Evolutionary conservation across 2,113 vertebrate genomes (phyloP).

Genomic region (Felis chaus): DNA sequence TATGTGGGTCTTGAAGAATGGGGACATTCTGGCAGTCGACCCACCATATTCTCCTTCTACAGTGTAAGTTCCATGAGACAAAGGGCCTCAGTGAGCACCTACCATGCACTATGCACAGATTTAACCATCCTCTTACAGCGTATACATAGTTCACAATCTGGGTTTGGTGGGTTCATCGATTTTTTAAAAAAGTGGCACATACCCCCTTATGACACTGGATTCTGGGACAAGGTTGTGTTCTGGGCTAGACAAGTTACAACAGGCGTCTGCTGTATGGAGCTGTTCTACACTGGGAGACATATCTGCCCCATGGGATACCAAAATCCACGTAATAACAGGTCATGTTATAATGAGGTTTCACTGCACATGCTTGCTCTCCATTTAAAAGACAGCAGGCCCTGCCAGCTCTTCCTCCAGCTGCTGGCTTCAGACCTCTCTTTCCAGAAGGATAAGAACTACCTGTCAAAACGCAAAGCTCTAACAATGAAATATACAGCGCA

Average conservation of each 20-base stretch:
- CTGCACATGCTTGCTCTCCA: slow-evolving; percentile 70
- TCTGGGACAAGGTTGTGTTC: slow-evolving; percentile 27
- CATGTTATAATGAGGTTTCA: slow-evolving; percentile 73
- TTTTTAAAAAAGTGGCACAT: not conserved
- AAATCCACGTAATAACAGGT: slow-evolving; percentile 78
- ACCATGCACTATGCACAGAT: not conserved
- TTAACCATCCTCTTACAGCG: not conserved
- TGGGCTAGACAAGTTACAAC: slow-evolving; percentile 59
- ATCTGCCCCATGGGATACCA: slow-evolving; percentile 73
- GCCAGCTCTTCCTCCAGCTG: slow-evolving; percentile 73
- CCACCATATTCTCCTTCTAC: not conserved
- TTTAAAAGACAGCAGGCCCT: slow-evolving; percentile 58
- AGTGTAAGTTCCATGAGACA: not conserved
- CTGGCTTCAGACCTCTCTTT: slow-evolving; percentile 74
- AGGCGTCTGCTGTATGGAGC: slow-evolving; percentile 59
- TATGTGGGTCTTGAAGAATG: not conserved
- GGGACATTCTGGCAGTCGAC: not conserved
- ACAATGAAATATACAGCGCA: slow-evolving; percentile 82
- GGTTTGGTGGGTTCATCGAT: not conserved
- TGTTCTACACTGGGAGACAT: slow-evolving; percentile 51
- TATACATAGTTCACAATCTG: not conserved
- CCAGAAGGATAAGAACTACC: slow-evolving; percentile 82
- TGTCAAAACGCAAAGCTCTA: slow-evolving; percentile 83
- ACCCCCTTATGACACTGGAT: slow-evolving; percentile 25
- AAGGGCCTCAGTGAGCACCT: not conserved